These are phyloP conservation scores for Oxystoma pomonae DNA, from an alignment of 2,888 invertebrate genomes.

Conservation along the genomic window DNA sequence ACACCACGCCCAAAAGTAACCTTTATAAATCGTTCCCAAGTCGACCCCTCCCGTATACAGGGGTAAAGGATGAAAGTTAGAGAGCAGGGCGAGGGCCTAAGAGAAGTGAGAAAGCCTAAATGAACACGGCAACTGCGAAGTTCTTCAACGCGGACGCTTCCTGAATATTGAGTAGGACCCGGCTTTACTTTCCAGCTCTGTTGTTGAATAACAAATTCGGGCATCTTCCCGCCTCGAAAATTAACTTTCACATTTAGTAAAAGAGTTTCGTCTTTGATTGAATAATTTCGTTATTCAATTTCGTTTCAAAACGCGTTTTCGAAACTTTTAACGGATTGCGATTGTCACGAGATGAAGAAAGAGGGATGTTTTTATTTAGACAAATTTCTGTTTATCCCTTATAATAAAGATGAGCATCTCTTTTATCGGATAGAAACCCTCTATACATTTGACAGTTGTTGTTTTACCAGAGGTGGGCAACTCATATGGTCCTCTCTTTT, in stretches of 20 bases:
- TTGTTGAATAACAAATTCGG: not conserved
- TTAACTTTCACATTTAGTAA: conserved; percentile 4
- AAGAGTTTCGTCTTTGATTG: not conserved
- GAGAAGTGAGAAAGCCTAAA: conserved; percentile 41
- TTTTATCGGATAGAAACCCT: too few species aligned
- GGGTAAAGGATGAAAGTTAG: too few species aligned
- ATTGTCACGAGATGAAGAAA: not conserved
- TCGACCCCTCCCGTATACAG: too few species aligned
- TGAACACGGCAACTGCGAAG: conserved; percentile 40
- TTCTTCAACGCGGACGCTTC: conserved; percentile 38
- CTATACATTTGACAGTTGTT: too few species aligned
- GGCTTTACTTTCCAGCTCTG: not conserved
- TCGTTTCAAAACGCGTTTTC: not conserved
- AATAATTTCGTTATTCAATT: not conserved
- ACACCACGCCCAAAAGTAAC: too few species aligned
- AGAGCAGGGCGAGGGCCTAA: conserved; percentile 15
- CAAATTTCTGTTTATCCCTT: too few species aligned
- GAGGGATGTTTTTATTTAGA: not conserved
- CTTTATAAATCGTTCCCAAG: too few species aligned
- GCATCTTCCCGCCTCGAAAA: not conserved
- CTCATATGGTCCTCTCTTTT: too few species aligned
- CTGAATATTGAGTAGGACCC: conserved; percentile 40
- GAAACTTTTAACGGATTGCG: not conserved
- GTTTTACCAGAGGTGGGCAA: too few species aligned
- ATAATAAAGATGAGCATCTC: too few species aligned